phyloP scores from a whole-genome alignment of 2,797 vertebrate genomes.

The Cacajao melanocephalus region DNA sequence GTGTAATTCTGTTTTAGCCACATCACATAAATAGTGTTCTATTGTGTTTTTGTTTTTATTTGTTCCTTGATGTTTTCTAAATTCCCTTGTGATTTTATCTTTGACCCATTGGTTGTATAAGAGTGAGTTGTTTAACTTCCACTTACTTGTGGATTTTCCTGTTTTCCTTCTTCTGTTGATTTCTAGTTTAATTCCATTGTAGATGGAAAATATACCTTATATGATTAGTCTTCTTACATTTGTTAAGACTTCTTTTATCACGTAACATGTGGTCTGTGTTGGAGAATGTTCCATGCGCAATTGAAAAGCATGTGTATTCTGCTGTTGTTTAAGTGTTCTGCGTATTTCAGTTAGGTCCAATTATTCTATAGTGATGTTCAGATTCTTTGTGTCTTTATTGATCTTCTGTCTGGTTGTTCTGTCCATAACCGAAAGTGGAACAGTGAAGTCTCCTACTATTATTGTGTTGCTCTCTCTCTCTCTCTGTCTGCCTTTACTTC shows the following conservation, averaged over 20 bases:
- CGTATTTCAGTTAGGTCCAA: neutral
- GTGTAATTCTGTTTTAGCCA: neutral
- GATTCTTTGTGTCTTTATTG: neutral
- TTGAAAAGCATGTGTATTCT: neutral
- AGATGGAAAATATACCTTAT: neutral
- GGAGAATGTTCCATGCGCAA: neutral
- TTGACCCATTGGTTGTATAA: neutral
- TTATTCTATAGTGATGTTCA: neutral
- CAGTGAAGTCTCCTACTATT: neutral
- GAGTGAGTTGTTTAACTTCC: neutral
- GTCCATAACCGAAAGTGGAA: neutral
- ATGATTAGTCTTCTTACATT: neutral
- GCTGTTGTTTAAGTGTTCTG: neutral
- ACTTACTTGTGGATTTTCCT: neutral
- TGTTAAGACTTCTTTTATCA: neutral
- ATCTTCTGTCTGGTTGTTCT: neutral
- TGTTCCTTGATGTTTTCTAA: neutral
- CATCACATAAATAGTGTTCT: neutral
- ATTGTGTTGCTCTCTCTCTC: neutral
- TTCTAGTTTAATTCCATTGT: slow-evolving; percentile 30
- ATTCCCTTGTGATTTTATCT: neutral
- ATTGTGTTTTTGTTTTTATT: slow-evolving; percentile 7
- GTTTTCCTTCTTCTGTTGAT: neutral
- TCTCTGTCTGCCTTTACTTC: neutral
- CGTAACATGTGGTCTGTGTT: neutral